Percentiles rank a stretch among this genome's conserved stretches.
Conservation (phyloP, 2,888 invertebrate genomes). For the Idaea biselata region DNA sequence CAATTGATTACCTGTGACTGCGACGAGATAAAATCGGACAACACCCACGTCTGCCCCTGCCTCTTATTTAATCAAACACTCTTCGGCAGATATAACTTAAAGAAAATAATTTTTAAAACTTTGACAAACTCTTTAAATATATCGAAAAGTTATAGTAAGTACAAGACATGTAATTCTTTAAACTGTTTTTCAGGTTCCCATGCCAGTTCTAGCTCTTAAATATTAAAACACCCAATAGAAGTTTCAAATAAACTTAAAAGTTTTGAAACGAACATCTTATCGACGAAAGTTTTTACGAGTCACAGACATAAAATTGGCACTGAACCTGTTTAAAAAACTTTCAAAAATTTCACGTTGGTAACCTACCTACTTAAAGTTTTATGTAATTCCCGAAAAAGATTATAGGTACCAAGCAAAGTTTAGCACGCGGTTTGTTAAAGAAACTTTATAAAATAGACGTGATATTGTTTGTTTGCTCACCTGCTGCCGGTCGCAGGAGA, state of each 20-base stretch:
- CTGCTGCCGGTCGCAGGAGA: slow-evolving; percentile 75
- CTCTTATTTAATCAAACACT: slow-evolving; percentile 17
- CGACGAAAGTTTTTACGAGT: neutral
- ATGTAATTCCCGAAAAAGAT: slow-evolving; percentile 1
- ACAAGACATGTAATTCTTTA: neutral
- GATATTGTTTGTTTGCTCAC: slow-evolving; percentile 44
- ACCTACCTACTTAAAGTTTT: neutral
- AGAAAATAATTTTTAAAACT: neutral
- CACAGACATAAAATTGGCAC: neutral
- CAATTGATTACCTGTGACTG: slow-evolving; percentile 38
- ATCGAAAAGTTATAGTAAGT: neutral
- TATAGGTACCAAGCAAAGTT: neutral
- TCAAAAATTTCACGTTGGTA: slow-evolving; percentile 14
- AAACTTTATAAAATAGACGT: neutral
- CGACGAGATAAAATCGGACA: slow-evolving; percentile 13
- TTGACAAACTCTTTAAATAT: neutral
- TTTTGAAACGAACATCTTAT: neutral
- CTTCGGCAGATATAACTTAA: slow-evolving; percentile 6
- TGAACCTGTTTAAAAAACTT: neutral
- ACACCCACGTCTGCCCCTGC: slow-evolving; percentile 8
- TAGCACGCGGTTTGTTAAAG: neutral
- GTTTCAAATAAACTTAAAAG: neutral
- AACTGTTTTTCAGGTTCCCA: neutral
- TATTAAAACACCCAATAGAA: neutral
- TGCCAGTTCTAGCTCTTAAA: neutral